Base-by-base conservation (phyloP, 1,140 invertebrate species). In the Caenorhabditis tropicalis region DNA sequence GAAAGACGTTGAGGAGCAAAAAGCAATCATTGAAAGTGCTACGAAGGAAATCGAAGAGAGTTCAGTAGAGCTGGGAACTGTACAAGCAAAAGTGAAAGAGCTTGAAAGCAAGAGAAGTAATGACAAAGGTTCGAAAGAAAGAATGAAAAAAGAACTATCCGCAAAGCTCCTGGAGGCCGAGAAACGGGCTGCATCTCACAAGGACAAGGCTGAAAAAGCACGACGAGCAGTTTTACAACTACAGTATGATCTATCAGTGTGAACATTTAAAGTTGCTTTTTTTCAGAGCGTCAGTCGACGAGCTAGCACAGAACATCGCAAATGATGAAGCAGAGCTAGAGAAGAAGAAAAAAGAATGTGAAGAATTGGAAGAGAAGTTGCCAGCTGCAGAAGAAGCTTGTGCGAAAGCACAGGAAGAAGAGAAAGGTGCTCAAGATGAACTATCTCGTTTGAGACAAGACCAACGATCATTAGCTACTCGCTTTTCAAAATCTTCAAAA, bases 351-450 rank as follows among this genome's bases (percentile, higher is more conserved):
- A 51, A 65, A 19, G 19, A 58, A 56, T 29, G 48, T 21, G 43
- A 29, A 21, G 81, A 82, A 15, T 6, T 39, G 15, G 79, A 85
- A 65, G 79, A 81, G n/a, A 53, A 82, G 4, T 29, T 60, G 19
- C 39, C 79, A 48, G 48, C 27, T 36, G 79, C 21, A 43, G 27
- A 36, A 46, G 33, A 21, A 58, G 36, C 24, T 24, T 70, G 82
- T 56, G 12, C 84, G 65, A 81, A 36, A 19, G 33, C 80, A 27
- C 7, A 90, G 21, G 84, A 82, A 2, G 33, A 21, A 24, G 15
- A 74, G 9, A 39, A 74, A 12, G 65, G 19, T 10, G 36, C n/a
- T 43, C 4, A 24, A 24, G 21, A 29, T 15, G n/a, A 36, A 16
- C 12, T 70, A 33, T 16, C 9, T 9, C 29, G 15, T 5, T 43